Base-by-base conservation (phyloP, 2,797 vertebrate genomes). In the Pyrocephalus nanus region DNA sequence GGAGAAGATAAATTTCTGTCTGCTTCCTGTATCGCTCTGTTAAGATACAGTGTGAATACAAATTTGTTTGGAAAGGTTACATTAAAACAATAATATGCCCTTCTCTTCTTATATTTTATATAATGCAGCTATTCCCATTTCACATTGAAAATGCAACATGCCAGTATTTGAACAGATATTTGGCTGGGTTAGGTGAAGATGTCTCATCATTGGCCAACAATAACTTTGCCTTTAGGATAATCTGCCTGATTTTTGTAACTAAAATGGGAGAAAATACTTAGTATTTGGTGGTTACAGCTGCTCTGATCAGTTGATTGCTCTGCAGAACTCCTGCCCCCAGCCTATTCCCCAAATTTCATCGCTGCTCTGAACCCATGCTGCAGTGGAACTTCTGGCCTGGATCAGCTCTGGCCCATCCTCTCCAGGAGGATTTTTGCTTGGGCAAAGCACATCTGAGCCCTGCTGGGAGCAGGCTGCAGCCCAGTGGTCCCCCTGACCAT, bases 1-100 rank as follows among this genome's bases (percentile, higher is more conserved):
- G 72, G 92, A 93, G 95, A 96, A 94, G 92, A 96, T 90, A 96
- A 94, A 97, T 95, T 94, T 85, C 92, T 94, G 86, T 82, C 94
- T 95, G 88, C 88, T 96, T 92, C 93, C 92, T 3, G 23, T 64
- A 80, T 76, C 67, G 54, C 85, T 69, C 22, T 69, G 67, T 86
- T 87, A 95, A 74, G 88, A 65, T 94, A 85, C 72, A 74, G 45
- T 9, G 43, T 67, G 96, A 97, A 96, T 96, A 92, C 90, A 93
- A 92, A 96, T 94, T 67, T 88, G 66, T 67, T 95, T 72, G 61
- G 86, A 96, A 95, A 82, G 67, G 23, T 74, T 92, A 57, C 38
- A 2, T 79, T 95, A 82, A 67, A 90, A 90, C 48, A 65, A 66
- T 84, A 90, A 90, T 38, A 50, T 1, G 34, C 50, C 62, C 81